phyloP scores from a whole-genome alignment of 2,797 vertebrate species.

The Phalloptychus januarius region DNA sequence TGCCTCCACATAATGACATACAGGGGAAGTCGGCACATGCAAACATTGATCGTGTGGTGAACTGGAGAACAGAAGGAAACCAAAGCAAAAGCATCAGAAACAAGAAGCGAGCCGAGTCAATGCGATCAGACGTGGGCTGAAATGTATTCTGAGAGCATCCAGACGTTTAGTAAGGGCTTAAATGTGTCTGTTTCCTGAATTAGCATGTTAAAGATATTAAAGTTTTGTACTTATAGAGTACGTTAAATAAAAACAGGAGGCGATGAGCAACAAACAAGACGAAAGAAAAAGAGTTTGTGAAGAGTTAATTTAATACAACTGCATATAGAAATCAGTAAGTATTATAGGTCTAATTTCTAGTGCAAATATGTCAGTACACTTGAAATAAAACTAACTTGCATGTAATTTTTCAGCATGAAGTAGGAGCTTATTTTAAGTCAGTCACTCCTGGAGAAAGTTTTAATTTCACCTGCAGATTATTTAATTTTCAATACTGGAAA shows the following conservation, averaged over 20 bases:
- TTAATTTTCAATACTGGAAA: no score
- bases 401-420: no score
- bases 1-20: constrained; percentile 63
- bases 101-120: constrained; percentile 14
- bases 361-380: no score
- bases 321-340: neutral
- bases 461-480: no score
- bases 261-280: neutral
- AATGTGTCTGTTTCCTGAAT: neutral
- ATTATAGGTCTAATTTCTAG: no score
- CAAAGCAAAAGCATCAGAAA: constrained; percentile 27
- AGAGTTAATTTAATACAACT: neutral
- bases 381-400: no score
- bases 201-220: neutral
- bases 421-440: no score
- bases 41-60: constrained; percentile 52
- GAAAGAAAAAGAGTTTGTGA: neutral
- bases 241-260: neutral
- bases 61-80: constrained; percentile 15
- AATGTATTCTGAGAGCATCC: constrained; percentile 6
- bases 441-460: no score
- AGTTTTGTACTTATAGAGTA: neutral
- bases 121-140: constrained; percentile 3
- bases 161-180: neutral
- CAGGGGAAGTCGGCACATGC: constrained; percentile 46